Conservation (phyloP, 2,888 invertebrate genomes). For the Yponomeuta malinellus region DNA sequence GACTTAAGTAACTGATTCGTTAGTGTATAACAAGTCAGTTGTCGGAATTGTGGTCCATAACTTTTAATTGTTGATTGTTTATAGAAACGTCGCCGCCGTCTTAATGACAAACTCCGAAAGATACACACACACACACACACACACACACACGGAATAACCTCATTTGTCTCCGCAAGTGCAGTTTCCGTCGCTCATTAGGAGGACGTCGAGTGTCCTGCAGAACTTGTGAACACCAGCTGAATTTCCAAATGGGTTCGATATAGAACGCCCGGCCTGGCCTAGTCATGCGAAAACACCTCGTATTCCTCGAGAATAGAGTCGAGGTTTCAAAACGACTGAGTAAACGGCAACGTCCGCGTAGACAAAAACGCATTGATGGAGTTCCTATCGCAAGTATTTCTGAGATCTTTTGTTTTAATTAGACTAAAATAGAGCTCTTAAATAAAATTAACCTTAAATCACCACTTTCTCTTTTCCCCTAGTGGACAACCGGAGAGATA, state of each 20-base stretch:
- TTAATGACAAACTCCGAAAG: slow-evolving; percentile 8
- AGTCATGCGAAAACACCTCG: neutral
- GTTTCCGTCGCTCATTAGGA: slow-evolving; percentile 40
- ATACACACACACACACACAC: slow-evolving; percentile 17
- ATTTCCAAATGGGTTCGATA: slow-evolving; percentile 27
- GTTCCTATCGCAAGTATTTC: neutral
- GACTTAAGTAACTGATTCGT: too few species aligned
- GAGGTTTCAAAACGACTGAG: neutral
- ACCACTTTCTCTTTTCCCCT: neutral
- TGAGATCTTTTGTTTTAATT: neutral
- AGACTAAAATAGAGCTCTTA: neutral
- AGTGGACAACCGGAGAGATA: too few species aligned
- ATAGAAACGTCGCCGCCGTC: neutral
- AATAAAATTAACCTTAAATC: neutral
- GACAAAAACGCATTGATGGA: neutral
- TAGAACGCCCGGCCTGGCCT: neutral
- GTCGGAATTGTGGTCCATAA: neutral
- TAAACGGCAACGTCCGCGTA: neutral
- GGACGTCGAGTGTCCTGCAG: slow-evolving; percentile 27
- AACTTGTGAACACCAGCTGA: slow-evolving; percentile 32
- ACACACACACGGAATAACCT: slow-evolving; percentile 28
- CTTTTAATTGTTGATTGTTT: slow-evolving; percentile 11
- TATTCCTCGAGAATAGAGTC: neutral
- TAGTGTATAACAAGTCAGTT: neutral
- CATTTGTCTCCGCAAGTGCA: slow-evolving; percentile 27